phyloP scores from a whole-genome alignment of 2,113 vertebrate species.

The Holacanthus passer region DNA sequence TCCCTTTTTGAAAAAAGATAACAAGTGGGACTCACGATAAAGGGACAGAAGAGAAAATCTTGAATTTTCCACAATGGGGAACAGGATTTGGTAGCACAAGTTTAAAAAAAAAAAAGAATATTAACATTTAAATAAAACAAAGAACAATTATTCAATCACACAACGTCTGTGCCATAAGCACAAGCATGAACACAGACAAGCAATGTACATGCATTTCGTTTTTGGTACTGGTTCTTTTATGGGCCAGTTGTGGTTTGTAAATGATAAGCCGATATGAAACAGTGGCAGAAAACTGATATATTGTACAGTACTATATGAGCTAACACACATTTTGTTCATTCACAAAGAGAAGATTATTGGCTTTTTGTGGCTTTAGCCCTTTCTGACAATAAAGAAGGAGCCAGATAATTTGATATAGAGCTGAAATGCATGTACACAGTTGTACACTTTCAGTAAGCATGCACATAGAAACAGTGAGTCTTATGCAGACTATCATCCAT shows the following conservation, averaged over 20 bases:
- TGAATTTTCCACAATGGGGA: slow-evolving; percentile 15
- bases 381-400: slow-evolving; percentile 47
- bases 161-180: slow-evolving; percentile 30
- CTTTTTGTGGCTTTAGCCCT: slow-evolving; percentile 65
- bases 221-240: slow-evolving; percentile 35
- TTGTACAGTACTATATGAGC: slow-evolving; percentile 38
- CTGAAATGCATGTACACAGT: slow-evolving; percentile 73
- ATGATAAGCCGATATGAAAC: slow-evolving; percentile 36
- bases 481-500: slow-evolving; percentile 48
- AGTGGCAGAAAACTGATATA: slow-evolving; percentile 16
- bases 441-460: slow-evolving; percentile 79
- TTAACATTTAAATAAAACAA: slow-evolving; percentile 65
- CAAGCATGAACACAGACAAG: slow-evolving; percentile 55
- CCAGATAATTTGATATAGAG: slow-evolving; percentile 37
- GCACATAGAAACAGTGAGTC: slow-evolving; percentile 75
- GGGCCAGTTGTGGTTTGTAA: slow-evolving; percentile 37
- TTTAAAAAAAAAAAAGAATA: slow-evolving; percentile 24
- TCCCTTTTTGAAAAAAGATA: slow-evolving; percentile 50
- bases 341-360: slow-evolving; percentile 39
- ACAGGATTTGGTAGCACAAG: slow-evolving; percentile 43
- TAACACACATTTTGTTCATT: slow-evolving; percentile 54
- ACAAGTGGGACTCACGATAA: background rate
- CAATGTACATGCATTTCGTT: slow-evolving; percentile 74
- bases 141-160: slow-evolving; percentile 46
- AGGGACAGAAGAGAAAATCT: background rate